These are phyloP conservation scores for Tanypteryx hageni DNA, from an alignment of 2,888 invertebrate genomes.

Conservation along the genomic window DNA sequence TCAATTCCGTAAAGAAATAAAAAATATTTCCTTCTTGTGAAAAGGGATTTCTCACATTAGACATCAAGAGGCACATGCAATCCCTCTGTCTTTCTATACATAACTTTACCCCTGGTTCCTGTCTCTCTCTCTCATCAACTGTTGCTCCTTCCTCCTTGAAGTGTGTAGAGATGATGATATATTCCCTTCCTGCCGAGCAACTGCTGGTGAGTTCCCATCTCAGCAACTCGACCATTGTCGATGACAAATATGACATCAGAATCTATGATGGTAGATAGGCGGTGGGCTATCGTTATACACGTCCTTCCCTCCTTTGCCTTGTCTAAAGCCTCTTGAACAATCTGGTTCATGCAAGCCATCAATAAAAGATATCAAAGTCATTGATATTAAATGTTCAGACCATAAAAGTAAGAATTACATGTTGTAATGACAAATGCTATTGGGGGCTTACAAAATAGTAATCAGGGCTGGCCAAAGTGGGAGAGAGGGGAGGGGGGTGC, in stretches of 20 bases:
- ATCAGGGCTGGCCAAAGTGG: too few species aligned
- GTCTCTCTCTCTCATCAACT: not conserved
- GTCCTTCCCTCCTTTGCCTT: conserved; percentile 88
- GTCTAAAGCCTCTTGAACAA: conserved; percentile 92
- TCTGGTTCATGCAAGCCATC: conserved; percentile 74
- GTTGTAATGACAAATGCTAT: too few species aligned
- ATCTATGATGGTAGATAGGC: conserved; percentile 89
- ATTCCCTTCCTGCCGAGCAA: conserved; percentile 82
- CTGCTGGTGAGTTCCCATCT: conserved; percentile 87
- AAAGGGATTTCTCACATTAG: too few species aligned
- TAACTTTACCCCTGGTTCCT: too few species aligned
- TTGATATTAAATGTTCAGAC: not conserved
- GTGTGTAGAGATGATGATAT: conserved; percentile 82
- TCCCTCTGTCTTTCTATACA: too few species aligned
- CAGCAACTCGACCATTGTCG: conserved; percentile 85
- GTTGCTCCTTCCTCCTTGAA: conserved; percentile 75
- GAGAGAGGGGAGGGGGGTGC: too few species aligned
- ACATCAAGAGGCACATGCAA: too few species aligned
- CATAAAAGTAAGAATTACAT: not conserved
- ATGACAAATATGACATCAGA: conserved; percentile 92
- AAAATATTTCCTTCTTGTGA: too few species aligned
- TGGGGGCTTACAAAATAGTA: too few species aligned
- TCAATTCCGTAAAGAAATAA: too few species aligned
- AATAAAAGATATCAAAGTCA: not conserved
- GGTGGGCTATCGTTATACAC: conserved; percentile 91